A percentile compares a stretch with the other conserved stretches of the same genome.
Evolutionary conservation across 2,888 invertebrate genomes (phyloP).

Genomic region (Gnatocerus cornutus): DNA sequence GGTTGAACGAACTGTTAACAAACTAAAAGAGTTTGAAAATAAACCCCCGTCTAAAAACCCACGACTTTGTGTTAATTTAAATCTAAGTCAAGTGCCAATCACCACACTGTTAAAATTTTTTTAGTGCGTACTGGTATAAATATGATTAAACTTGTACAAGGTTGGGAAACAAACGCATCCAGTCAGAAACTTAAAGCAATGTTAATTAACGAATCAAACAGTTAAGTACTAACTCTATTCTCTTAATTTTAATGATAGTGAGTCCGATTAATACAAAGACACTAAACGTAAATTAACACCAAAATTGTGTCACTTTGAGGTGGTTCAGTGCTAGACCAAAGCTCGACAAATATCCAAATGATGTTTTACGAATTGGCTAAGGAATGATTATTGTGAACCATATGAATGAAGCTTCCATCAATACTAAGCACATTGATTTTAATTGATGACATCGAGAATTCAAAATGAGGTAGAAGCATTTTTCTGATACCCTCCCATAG

Average conservation of each 20-base stretch:
- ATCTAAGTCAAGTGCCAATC: slow-evolving; percentile 43
- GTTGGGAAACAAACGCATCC: slow-evolving; percentile 43
- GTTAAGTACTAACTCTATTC: slow-evolving; percentile 40
- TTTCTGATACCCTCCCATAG: slow-evolving; percentile 28
- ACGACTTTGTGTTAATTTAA: slow-evolving; percentile 43
- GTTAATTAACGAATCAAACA: slow-evolving; percentile 44
- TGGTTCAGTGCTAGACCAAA: slow-evolving; percentile 31
- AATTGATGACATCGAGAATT: slow-evolving; percentile 46
- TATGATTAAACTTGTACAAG: slow-evolving; percentile 44
- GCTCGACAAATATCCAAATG: slow-evolving; percentile 15
- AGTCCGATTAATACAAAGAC: slow-evolving; percentile 25
- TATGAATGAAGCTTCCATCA: slow-evolving; percentile 45
- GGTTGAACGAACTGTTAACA: slow-evolving; percentile 44
- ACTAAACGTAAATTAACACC: slow-evolving; percentile 28
- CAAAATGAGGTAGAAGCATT: slow-evolving; percentile 44
- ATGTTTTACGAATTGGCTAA: slow-evolving; percentile 41
- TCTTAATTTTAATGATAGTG: slow-evolving; percentile 33
- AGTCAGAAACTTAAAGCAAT: slow-evolving; percentile 45
- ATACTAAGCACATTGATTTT: slow-evolving; percentile 44
- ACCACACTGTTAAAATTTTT: slow-evolving; percentile 40
- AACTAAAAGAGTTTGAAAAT: slow-evolving; percentile 43
- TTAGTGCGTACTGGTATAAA: slow-evolving; percentile 42
- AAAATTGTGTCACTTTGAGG: slow-evolving; percentile 38
- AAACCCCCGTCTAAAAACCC: slow-evolving; percentile 43
- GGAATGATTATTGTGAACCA: slow-evolving; percentile 37